Base-by-base conservation (phyloP, 2,113 vertebrate genomes). In the Pseudorectes ferrugineus region DNA sequence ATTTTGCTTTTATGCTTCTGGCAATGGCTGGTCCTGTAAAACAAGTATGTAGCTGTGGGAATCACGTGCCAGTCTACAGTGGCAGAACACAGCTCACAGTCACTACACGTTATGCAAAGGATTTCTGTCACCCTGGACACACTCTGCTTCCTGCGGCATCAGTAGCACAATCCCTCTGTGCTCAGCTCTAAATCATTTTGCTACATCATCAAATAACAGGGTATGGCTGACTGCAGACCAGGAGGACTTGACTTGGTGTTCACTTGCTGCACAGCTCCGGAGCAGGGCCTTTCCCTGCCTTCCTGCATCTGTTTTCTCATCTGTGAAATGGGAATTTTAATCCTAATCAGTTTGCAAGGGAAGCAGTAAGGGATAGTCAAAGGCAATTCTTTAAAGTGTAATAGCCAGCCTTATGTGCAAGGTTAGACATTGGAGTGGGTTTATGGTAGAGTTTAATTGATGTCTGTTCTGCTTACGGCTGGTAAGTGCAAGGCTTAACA, bases 301-400 rank as follows among this genome's bases (percentile, higher is more conserved):
- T 76, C 58, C 66, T 83, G 78, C 49, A 45, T 93, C 75, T 92
- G 88, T 62, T 93, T 90, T 57, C 71, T 95, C 92, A 63, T 80
- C 85, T 96, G 92, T 95, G 88, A 96, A 93, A 94, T 85, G 55
- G 74, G 82, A 88, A 88, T 88, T 94, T 90, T 92, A 93, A 94
- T 95, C 82, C 89, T 92, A 88, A 93, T 93, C 81, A 55, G 35
- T 82, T 72, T 93, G 49, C 2, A 24, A 80, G 31, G 51, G 67
- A 48, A 75, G 74, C 72, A 76, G 66, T 45, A 70, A 36, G 51
- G 74, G 54, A 35, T 25, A 85, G 81, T 87, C 55, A 62, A 76
- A 95, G 29, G 38, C 16, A 12, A 57, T 72, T 51, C 81, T 79
- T 89, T 88, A 89, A 89, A 92, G 76, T 0, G 5, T 83, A 76